Base-by-base conservation (phyloP, 92 coral and sea anemone genomes). In the Palythoa grandis region DNA sequence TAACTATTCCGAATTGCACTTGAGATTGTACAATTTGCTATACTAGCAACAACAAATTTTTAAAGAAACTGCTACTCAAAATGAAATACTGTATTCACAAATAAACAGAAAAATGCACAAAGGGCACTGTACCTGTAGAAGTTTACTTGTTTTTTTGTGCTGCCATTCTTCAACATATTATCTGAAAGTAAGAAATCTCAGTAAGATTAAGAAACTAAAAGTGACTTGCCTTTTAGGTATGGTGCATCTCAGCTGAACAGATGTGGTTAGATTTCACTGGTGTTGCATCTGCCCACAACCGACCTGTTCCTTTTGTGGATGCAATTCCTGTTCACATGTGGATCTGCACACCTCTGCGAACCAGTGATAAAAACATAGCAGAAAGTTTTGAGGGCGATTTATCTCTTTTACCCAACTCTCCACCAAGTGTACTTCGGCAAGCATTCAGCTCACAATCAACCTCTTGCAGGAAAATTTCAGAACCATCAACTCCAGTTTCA, bases 211-310 rank as follows among this genome's bases (percentile, higher is more conserved):
- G 2, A 8, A 60, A 60, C 66, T 60, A 60, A 60, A 14, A 60
- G n/a, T 60, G 25, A 63, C 25, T 66, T 78, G 12, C 7, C 5
- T 69, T 76, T 25, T 90, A 93, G 92, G 99, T 97, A 17, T 97
- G 99, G 99, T 91, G 96, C 72, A 75, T 97, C 68, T 88, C 87
- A 13, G 97, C 96, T 43, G 94, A 92, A 39, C 95, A 97, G 70
- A 89, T 92, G 47, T 97, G 99, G 99, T 87, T 93, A 8, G 99
- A 97, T 76, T 97, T 97, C 86, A 86, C 92, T 70, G 98, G 99
- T 2, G 79, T 97, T 43, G 92, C 93, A 1, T 93, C 91, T 43
- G 72, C 92, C 14, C 92, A 90, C 67, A 88, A 89, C 77, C 94
- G 99, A 14, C 97, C 98, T 7, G 91, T 93, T 88, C 93, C 99